phyloP scores from a whole-genome alignment of 2,888 invertebrate genomes.

The Dasysyrphus tricinctus region DNA sequence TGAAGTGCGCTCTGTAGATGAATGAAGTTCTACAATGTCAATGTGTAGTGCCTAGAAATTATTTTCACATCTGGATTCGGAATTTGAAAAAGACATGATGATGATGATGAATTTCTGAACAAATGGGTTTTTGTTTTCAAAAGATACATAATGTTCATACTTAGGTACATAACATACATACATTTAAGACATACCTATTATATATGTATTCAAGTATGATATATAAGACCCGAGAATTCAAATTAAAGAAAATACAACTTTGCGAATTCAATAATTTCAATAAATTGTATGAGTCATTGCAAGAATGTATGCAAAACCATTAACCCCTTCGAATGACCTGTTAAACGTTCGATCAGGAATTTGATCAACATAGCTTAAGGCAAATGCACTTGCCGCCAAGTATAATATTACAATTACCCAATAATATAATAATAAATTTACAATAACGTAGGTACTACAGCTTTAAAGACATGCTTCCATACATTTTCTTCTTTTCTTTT shows the following conservation, averaged over 20 bases:
- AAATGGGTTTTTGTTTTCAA: background rate
- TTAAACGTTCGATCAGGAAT: background rate
- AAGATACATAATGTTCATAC: no score
- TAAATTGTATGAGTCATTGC: background rate
- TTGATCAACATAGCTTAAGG: background rate
- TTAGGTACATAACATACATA: no score
- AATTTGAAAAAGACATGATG: background rate
- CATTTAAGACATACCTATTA: no score
- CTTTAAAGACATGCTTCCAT: background rate
- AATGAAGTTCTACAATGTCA: background rate
- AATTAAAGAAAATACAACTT: background rate
- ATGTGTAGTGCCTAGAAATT: background rate
- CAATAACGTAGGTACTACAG: no score
- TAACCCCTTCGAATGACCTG: slow-evolving; percentile 3
- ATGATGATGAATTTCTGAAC: background rate
- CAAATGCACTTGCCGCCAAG: slow-evolving; percentile 12
- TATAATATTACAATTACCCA: slow-evolving; percentile 12
- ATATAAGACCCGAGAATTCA: no score
- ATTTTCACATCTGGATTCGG: slow-evolving; percentile 15
- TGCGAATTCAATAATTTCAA: background rate
- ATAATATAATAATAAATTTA: no score
- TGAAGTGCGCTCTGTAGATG: background rate
- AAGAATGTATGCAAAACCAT: slow-evolving; percentile 4
- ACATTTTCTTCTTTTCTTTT: background rate
- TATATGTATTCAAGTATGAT: no score